Conservation (phyloP, 2,797 vertebrate species). For the Tinamus major region DNA sequence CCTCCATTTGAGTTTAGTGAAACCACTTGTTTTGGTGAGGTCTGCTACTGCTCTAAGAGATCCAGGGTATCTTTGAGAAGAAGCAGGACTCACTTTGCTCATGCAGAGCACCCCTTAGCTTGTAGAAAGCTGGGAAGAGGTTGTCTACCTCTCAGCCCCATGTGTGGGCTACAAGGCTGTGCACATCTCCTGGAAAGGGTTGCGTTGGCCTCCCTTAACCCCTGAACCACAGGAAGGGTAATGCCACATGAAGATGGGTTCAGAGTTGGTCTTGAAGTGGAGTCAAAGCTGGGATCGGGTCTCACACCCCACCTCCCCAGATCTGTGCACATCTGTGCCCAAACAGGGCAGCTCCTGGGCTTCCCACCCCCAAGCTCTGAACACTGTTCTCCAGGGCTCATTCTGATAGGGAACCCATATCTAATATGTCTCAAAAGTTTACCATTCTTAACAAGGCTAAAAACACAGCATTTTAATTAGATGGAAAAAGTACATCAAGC, state of each 20-base stretch:
- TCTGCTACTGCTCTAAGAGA: not conserved
- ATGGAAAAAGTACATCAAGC: constrained; percentile 55
- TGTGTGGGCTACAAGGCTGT: not conserved
- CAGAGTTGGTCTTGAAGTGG: not conserved
- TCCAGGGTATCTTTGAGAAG: accelerated
- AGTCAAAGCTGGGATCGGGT: not conserved
- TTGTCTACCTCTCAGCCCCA: not conserved
- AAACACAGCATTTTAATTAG: constrained; percentile 42
- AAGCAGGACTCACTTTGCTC: not conserved
- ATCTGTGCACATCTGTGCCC: not conserved
- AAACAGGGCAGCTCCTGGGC: not conserved
- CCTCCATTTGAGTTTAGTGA: not conserved
- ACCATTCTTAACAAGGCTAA: constrained; percentile 9
- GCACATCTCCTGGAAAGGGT: not conserved
- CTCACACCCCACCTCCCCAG: not conserved
- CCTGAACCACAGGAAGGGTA: accelerated
- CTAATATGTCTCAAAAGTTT: not conserved
- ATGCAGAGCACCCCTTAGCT: accelerated
- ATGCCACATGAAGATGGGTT: not conserved
- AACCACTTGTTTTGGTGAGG: not conserved
- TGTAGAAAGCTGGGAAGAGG: not conserved
- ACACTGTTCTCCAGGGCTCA: too few species aligned
- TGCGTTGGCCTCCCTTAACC: not conserved
- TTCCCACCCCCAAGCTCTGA: not conserved
- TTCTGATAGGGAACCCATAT: not conserved